Evolutionary conservation across 2,888 invertebrate species (phyloP), one percentile per base, ranked within the genome.

Genomic region (Sisyra nigra): DNA sequence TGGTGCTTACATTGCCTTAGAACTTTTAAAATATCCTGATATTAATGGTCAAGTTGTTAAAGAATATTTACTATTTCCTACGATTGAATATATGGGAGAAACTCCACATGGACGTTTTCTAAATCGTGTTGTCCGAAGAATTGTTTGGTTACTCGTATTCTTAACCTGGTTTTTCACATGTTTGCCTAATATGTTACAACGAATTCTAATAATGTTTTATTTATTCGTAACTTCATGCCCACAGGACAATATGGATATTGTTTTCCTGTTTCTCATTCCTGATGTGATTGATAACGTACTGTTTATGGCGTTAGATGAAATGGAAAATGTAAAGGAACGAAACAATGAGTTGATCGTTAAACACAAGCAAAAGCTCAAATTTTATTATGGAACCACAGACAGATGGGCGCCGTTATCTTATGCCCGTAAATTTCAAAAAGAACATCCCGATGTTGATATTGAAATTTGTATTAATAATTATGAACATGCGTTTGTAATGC

Each of bases 401-500:
- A 72, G 73, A 6, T 96, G 94, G 94, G 81, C 78, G 41, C 93
- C 93, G 0, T 52, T 73, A 1, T 60, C 65, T 33, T 86, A 80
- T 55, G 85, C 74, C 55, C 63, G 77, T 18, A 73, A 80, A 47
- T 60, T 93, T 45, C 71, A 67, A 48, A 51, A 60, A 14, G 63
- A 63, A 44, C 69, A 77, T 56, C 79, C 80, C 0, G 60, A 69
- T 44, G 62, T 76, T 6, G 69, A 79, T 48, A 73, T 76, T 3
- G 59, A 69, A 46, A 54, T 81, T 14, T 79, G 79, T 55, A 61
- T 66, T 14, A 60, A 69, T 38, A 68, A 71, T 14, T 72, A 72
- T 52, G 67, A 71, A 29, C 93, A 94, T 63, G 78, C 85, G 3
- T 94, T 89, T 71, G 86, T 91, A 4, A 57, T 93, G 33, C 68